Evolutionary conservation across 2,113 vertebrate genomes (phyloP), one percentile per base, ranked within the genome.

Genomic region (Elephantulus edwardii): DNA sequence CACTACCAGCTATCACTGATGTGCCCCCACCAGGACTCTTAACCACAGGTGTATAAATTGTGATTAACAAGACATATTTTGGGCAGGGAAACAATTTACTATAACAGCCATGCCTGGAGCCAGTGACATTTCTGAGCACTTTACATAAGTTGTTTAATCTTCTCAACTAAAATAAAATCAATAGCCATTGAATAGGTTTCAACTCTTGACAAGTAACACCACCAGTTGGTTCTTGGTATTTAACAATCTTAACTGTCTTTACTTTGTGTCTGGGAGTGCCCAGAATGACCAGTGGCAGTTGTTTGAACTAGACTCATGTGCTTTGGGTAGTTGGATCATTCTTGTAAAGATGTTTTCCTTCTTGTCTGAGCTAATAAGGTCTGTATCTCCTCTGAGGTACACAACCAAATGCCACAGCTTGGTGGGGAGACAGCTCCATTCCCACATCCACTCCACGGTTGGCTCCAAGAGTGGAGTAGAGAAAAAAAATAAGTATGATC

Each of bases 401-500:
- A 56, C 50, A 79, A 77, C 82, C 85, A 28, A 48, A 87, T 79
- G 40, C 92, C 85, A 84, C 90, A 42, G 58, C 84, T 87, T 88
- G 87, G 40, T 5, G 91, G 75, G 91, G 77, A 62, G 2, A 74
- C 35, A 56, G 30, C 60, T 35, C 7, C 20, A 1, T 33, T 75
- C 35, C 76, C 12, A 16, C 19, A 2, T 58, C 86, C 68, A 83
- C 68, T 72, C 89, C 72, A 30, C 6, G 48, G 38, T 72, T 42
- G 70, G 70, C 40, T 72, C 24, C 70, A 44, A 72, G 70, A 62
- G 68, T 70, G 30, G 20, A 62, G 68, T 70, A 24, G 20, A 72
- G 50, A 33, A 89, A 89, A 91, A 95, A 88, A 91, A 87, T 77
- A 91, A 56, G 58, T 24, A 52, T 8, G 46, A 85, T 30, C 85